These are phyloP conservation scores for Rhegmatorhina hoffmannsi DNA, from an alignment of 2,113 vertebrate species.

Conservation along the genomic window DNA sequence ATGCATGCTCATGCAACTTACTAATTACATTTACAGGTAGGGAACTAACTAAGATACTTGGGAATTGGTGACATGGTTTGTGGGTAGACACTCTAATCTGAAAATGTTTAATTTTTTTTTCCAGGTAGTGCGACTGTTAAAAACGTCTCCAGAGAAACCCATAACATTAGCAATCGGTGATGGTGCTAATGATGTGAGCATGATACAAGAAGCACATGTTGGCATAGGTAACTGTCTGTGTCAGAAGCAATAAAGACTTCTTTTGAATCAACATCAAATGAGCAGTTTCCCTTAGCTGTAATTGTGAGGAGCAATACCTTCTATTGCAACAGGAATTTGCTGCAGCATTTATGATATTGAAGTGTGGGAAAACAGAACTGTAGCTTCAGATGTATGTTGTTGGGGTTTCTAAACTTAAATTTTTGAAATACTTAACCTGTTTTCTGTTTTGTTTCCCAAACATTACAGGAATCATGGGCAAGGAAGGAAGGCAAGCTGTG, in stretches of 20 bases:
- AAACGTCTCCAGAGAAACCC: conserved; percentile 95
- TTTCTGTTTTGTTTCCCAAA: conserved; percentile 37
- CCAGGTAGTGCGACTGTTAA: conserved; percentile 93
- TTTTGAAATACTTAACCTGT: not conserved
- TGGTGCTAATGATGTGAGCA: conserved; percentile 97
- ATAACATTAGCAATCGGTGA: conserved; percentile 94
- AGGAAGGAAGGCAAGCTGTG: conserved; percentile 97
- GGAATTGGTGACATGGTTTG: not conserved
- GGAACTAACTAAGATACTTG: not conserved
- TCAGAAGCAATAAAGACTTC: not conserved
- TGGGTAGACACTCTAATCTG: not conserved
- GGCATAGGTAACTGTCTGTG: conserved; percentile 87
- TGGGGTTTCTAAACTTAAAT: not conserved
- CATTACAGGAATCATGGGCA: conserved; percentile 94
- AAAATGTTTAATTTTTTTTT: not conserved
- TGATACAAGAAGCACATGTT: conserved; percentile 98
- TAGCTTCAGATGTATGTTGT: not conserved
- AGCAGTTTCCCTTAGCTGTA: not conserved
- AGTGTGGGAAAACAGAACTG: not conserved
- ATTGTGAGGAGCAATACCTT: not conserved
- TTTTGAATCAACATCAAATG: not conserved
- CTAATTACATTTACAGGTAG: not conserved
- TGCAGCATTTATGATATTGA: not conserved
- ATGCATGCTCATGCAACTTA: not conserved
- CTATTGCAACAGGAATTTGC: not conserved